phyloP scores from a whole-genome alignment of 2,888 invertebrate species.

The Hyalella azteca region DNA sequence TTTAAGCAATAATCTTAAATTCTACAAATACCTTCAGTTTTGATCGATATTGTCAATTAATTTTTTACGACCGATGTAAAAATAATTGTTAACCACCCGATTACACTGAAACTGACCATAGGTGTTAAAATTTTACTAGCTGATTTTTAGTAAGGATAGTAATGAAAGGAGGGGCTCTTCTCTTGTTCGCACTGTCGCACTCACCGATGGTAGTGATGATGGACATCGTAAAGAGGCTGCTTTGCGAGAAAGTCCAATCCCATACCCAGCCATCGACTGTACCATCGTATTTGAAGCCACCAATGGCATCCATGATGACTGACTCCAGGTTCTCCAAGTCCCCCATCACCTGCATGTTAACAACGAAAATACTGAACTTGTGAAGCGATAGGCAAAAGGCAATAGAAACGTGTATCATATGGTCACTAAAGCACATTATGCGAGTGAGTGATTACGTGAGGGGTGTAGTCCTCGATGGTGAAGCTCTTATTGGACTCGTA shows the following conservation, averaged over 20 bases:
- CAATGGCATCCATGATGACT: constrained; percentile 59
- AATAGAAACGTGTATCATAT: background rate
- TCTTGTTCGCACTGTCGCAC: constrained; percentile 56
- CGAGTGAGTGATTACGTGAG: constrained; percentile 42
- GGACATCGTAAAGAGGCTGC: constrained; percentile 61
- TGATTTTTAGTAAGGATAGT: too few species aligned
- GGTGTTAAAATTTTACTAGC: too few species aligned
- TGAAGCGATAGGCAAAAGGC: background rate
- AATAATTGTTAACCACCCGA: too few species aligned
- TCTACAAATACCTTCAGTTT: too few species aligned
- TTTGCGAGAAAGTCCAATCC: constrained; percentile 60
- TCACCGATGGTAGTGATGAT: constrained; percentile 61
- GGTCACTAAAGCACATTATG: background rate
- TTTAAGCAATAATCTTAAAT: too few species aligned
- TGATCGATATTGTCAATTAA: too few species aligned
- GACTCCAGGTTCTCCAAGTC: constrained; percentile 59
- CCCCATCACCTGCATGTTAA: constrained; percentile 50
- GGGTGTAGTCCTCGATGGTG: constrained; percentile 52
- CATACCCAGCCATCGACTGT: constrained; percentile 59
- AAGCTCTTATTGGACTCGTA: constrained; percentile 57
- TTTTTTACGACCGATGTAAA: too few species aligned
- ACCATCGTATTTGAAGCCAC: constrained; percentile 59
- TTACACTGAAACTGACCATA: too few species aligned
- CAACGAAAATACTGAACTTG: background rate
- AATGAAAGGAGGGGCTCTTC: too few species aligned